Percentiles rank a stretch among this genome's conserved stretches.
phyloP scores from a whole-genome alignment of 2,797 vertebrate genomes.

The Eulemur coronatus region DNA sequence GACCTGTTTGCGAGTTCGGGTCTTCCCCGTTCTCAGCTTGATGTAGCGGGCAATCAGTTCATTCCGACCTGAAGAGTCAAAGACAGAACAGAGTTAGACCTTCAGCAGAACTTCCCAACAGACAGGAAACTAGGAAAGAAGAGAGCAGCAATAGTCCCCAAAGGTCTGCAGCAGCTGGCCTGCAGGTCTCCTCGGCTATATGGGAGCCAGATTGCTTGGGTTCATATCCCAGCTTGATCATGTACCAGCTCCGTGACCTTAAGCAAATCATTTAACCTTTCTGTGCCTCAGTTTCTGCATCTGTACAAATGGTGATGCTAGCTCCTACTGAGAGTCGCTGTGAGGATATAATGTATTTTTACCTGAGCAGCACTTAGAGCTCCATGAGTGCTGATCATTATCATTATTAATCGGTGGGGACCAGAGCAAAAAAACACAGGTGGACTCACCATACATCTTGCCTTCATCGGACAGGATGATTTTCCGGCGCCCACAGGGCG shows the following conservation, averaged over 20 bases:
- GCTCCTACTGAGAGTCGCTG: not conserved
- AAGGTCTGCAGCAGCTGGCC: not conserved
- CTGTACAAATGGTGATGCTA: not conserved
- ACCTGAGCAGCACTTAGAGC: not conserved
- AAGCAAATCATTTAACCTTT: not conserved
- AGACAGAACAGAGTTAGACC: not conserved
- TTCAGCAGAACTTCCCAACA: not conserved
- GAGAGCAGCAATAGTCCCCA: not conserved
- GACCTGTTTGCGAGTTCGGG: constrained; percentile 89
- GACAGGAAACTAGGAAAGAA: not conserved
- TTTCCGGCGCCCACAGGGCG: constrained; percentile 72
- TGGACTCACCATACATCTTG: constrained; percentile 77
- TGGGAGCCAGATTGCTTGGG: not conserved
- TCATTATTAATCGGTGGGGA: not conserved
- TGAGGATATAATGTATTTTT: not conserved
- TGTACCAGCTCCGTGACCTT: not conserved
- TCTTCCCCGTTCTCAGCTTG: constrained; percentile 89
- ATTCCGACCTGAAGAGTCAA: constrained; percentile 84
- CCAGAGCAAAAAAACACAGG: not conserved
- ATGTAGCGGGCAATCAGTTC: constrained; percentile 89
- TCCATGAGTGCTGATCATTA: not conserved
- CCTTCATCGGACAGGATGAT: constrained; percentile 79
- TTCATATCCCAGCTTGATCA: not conserved
- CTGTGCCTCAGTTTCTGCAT: not conserved
- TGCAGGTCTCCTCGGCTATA: not conserved